Evolutionary conservation across 2,113 vertebrate genomes (phyloP).

Genomic region (Spheniscus mendiculus): DNA sequence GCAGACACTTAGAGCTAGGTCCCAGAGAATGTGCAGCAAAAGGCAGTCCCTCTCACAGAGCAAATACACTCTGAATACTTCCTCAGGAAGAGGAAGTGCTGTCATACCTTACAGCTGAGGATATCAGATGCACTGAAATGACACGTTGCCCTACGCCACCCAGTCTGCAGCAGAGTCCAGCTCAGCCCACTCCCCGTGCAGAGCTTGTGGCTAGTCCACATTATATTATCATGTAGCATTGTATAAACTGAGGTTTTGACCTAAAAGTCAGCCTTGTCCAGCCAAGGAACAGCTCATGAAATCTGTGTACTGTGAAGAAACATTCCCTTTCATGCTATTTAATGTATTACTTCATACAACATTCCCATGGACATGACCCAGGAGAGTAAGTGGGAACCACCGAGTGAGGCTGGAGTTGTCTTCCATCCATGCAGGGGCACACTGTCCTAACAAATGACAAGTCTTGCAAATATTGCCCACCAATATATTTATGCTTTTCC

Average conservation of each 20-base stretch:
- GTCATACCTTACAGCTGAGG: neutral
- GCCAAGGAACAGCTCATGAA: neutral
- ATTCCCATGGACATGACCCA: neutral
- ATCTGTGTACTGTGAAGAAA: neutral
- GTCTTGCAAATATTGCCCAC: neutral
- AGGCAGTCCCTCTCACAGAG: neutral
- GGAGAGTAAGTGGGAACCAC: neutral
- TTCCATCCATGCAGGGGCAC: neutral
- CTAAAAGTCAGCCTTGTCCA: neutral
- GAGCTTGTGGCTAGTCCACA: neutral
- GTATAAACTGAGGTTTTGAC: neutral
- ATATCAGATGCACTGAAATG: neutral
- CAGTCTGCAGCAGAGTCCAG: neutral
- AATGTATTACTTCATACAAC: neutral
- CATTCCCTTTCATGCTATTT: neutral
- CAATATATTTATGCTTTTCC: fast-evolving
- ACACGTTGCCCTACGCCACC: fast-evolving
- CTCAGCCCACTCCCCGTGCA: neutral
- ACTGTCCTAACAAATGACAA: neutral
- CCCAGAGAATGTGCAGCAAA: neutral
- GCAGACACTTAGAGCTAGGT: neutral
- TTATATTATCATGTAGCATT: neutral
- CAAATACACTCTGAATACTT: neutral
- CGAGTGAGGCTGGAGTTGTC: neutral
- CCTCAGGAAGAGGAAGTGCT: neutral